Conservation (phyloP, 2,888 invertebrate species). For the Tenthredo mesomela region DNA sequence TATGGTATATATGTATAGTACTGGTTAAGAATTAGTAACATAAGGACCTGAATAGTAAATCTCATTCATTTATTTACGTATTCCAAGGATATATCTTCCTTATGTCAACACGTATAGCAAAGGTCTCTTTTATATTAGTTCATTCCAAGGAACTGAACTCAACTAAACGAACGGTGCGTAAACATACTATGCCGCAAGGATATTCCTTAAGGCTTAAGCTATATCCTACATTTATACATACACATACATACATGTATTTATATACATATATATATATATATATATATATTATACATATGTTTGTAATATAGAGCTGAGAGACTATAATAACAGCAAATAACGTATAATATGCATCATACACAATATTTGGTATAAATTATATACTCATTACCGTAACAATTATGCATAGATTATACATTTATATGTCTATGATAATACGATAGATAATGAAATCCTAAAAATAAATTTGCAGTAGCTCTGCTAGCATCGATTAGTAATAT, state of each 20-base stretch:
- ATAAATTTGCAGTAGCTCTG: slow-evolving; percentile 4
- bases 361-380: slow-evolving; percentile 3
- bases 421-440: background rate
- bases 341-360: background rate
- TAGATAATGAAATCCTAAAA: background rate
- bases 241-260: background rate
- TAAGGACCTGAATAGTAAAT: background rate
- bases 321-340: background rate
- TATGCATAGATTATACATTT: background rate
- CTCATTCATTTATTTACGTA: slow-evolving; percentile 4
- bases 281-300: no score
- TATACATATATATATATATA: background rate
- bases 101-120: background rate
- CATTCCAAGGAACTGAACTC: background rate
- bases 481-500: slow-evolving; percentile 15
- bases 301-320: background rate
- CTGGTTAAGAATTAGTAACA: background rate
- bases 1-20: background rate
- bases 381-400: background rate
- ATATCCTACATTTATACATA: background rate
- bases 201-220: background rate
- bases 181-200: background rate
- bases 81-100: background rate
- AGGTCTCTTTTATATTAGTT: background rate
- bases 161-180: background rate